Evolutionary conservation across 2,113 vertebrate species (phyloP), one percentile per base, ranked within the genome.

Genomic region (Lasiurus borealis): DNA sequence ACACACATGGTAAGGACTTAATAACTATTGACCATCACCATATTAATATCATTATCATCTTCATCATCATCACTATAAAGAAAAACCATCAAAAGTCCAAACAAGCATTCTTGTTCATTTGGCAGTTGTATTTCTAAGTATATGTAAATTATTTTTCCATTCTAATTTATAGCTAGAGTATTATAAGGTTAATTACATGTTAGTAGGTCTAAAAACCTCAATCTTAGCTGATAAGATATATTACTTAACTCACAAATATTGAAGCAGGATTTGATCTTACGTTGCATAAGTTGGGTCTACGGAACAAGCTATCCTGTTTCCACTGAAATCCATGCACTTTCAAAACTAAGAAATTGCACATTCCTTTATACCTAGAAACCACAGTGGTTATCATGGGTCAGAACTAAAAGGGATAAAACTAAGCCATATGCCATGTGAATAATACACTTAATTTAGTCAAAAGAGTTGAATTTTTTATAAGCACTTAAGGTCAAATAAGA

Each of bases 101-200:
- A 72, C 44, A 94, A 66, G 11, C 40, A 88, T 59, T 59, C 50
- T 69, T 93, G 15, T 52, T 94, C 73, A 78, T 27, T 89, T 59
- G 34, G 25, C 50, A 44, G 48, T 40, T 91, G 5, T 48, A 68
- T 89, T 95, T 93, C 64, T 81, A 68, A 40, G 31, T 68, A 12
- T 50, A 34, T 29, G 23, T 92, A 68, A 92, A 31, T 77, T 73
- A 14, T 3, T 83, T 85, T 77, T 93, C 62, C 3, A 83, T 86
- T 93, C 27, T 83, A 52, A 34, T 57, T 54, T 64, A 50, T 80
- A 44, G 57, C 27, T 88, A 66, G 18, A 16, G 83, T 75, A 12
- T 69, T 83, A 0, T 36, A 80, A 77, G 19, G 59, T 48, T 69
- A 80, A 50, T 40, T 90, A 18, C 27, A n/a, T 84, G 10, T 62